Evolutionary conservation across 2,888 invertebrate genomes (phyloP).

Genomic region (Mallateleia sp.): DNA sequence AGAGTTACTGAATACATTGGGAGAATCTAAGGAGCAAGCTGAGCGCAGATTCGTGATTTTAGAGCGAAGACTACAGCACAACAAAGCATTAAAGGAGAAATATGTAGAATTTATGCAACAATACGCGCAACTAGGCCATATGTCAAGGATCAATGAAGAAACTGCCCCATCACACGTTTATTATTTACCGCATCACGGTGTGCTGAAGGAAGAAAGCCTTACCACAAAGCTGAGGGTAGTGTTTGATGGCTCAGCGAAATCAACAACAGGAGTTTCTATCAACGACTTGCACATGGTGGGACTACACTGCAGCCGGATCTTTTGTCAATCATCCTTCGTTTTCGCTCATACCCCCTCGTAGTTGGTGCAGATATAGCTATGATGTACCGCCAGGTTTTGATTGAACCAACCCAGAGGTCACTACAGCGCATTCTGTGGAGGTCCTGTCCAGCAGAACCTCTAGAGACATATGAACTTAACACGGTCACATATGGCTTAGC

Average conservation of each 20-base stretch:
- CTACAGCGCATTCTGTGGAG: slow-evolving; percentile 83
- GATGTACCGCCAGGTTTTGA: slow-evolving; percentile 79
- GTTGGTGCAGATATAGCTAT: too few relatives aligned
- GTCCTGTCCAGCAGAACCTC: slow-evolving; percentile 6
- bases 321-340: too few relatives aligned
- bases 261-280: slow-evolving; percentile 76
- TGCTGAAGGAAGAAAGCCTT: slow-evolving; percentile 20
- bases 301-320: too few relatives aligned
- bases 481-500: slow-evolving; percentile 81
- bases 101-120: slow-evolving; percentile 41
- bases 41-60: slow-evolving; percentile 16
- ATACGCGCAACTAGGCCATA: slow-evolving; percentile 37
- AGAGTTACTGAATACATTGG: slow-evolving; percentile 5
- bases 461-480: slow-evolving; percentile 57
- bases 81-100: neutral
- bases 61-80: slow-evolving; percentile 19
- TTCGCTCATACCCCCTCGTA: slow-evolving; percentile 68
- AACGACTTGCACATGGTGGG: slow-evolving; percentile 79
- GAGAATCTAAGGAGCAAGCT: slow-evolving; percentile 24
- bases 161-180: neutral
- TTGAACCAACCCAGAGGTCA: slow-evolving; percentile 67
- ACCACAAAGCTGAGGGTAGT: slow-evolving; percentile 66
- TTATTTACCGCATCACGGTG: slow-evolving; percentile 29
- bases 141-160: slow-evolving; percentile 20
- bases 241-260: slow-evolving; percentile 82